Base-by-base conservation (phyloP, 2,888 invertebrate species). In the Neria commutata region DNA sequence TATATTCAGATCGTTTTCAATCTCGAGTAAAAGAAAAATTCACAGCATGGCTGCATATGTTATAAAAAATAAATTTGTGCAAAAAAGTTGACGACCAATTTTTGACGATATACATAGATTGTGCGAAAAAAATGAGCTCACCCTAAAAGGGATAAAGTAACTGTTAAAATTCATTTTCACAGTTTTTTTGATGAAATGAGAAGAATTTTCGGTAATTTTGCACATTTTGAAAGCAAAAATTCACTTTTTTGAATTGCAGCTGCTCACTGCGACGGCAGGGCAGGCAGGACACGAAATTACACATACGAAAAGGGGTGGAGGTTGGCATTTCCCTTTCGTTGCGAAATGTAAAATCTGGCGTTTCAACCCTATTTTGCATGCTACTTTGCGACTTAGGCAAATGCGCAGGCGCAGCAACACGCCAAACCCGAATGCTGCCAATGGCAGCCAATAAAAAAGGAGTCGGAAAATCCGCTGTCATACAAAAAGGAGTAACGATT, bases 281-380 rank as follows among this genome's bases (percentile, higher is more conserved):
- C 56, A 50, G 56, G 65, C 65, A 33, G 37, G 42, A 51, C 34
- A 42, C 25, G 4, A 26, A 24, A n/a, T 62, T 64, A 62, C 51
- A 72, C n/a, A n/a, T n/a, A 29, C 29, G 6, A 29, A 29, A 29
- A 29, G 29, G 29, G 29, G n/a, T n/a, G n/a, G n/a, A n/a, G 75
- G 75, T 74, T 53, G 75, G 71, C 65, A 64, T 51, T 58, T 2
- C 1, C 8, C 25, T 40, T 45, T 37, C 45, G 26, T 14, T 11
- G 14, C 29, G 33, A 46, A 45, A 29, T 5, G 11, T 14, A 19
- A 24, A 47, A 47, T 23, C 51, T 49, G n/a, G n/a, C n/a, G n/a
- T 66, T 72, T 64, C 72, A 75, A 72, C 72, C 72, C 72, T 73
- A 54, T 64, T 72, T 72, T 75, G 75, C 72, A 72, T 71, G 63